These are phyloP conservation scores for Myotis myotis DNA, from an alignment of 2,797 vertebrate species.

Conservation along the genomic window DNA sequence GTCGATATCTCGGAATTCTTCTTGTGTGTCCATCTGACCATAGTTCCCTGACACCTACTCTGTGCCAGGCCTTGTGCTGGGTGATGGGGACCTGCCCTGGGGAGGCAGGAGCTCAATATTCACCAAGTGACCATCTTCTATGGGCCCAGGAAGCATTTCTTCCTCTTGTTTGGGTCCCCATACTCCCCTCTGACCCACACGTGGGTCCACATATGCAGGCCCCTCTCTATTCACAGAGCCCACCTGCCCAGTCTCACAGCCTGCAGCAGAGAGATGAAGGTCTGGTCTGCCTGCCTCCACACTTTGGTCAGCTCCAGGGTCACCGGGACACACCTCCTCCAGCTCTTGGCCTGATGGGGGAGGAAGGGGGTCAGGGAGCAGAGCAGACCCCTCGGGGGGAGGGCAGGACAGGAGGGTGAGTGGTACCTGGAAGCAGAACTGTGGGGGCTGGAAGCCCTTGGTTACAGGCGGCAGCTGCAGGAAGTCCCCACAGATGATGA, in stretches of 20 bases:
- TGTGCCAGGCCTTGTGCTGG: background rate
- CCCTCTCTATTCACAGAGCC: background rate
- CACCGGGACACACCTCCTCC: conserved; percentile 93
- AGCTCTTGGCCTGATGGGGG: conserved; percentile 90
- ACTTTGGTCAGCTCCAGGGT: conserved; percentile 96
- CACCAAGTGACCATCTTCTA: background rate
- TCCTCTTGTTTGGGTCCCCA: background rate
- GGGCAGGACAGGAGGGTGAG: background rate
- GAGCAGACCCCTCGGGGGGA: background rate
- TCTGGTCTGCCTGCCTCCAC: conserved; percentile 92
- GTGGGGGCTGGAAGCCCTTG: conserved; percentile 89
- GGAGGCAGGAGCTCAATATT: background rate
- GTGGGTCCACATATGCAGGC: background rate
- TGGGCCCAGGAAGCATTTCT: background rate
- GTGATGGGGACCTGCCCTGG: background rate
- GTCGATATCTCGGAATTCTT: background rate
- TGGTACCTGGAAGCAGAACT: conserved; percentile 96
- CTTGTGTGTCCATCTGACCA: background rate
- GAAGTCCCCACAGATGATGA: conserved; percentile 97
- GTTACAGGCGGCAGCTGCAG: conserved; percentile 95
- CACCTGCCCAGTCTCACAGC: conserved; percentile 94
- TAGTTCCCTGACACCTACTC: background rate
- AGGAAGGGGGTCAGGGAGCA: background rate
- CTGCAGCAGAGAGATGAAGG: conserved; percentile 94
- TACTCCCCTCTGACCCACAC: background rate